These are phyloP conservation scores for Catocala nupta DNA, from an alignment of 2,888 invertebrate genomes.

Conservation along the genomic window DNA sequence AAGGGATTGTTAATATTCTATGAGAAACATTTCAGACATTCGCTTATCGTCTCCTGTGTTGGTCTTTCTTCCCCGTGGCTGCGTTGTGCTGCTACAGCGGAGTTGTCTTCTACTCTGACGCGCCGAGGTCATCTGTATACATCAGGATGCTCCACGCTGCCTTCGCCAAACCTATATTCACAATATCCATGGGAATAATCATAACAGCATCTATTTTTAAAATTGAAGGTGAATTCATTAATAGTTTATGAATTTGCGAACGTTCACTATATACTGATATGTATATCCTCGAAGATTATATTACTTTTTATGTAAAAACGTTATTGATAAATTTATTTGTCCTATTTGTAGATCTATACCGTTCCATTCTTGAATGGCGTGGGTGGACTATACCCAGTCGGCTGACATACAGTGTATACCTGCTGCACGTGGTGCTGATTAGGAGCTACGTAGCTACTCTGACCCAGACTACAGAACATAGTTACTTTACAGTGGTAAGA, in stretches of 20 bases:
- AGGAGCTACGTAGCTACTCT: conserved; percentile 17
- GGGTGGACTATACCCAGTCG: conserved; percentile 50
- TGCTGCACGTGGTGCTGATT: conserved; percentile 43
- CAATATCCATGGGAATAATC: conserved; percentile 30
- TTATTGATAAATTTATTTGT: background rate
- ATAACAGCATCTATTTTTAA: conserved; percentile 54
- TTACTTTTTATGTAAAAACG: too few species aligned
- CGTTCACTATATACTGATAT: too few species aligned
- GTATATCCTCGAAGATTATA: too few species aligned
- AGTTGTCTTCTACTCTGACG: conserved; percentile 53
- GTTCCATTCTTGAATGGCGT: conserved; percentile 55
- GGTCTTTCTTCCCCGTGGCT: conserved; percentile 46
- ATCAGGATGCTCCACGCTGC: conserved; percentile 22
- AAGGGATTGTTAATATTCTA: background rate
- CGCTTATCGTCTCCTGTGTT: conserved; percentile 51
- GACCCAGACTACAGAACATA: too few species aligned
- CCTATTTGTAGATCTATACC: conserved; percentile 48
- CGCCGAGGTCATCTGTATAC: conserved; percentile 30
- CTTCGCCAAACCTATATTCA: conserved; percentile 36
- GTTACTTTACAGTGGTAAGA: background rate
- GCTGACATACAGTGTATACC: conserved; percentile 51
- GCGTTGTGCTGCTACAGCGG: background rate
- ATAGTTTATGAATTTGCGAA: too few species aligned
- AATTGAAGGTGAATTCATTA: conserved; percentile 53
- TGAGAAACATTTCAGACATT: background rate